Conservation (phyloP, 2,797 vertebrate genomes). For the Euphonia xanthogaster region DNA sequence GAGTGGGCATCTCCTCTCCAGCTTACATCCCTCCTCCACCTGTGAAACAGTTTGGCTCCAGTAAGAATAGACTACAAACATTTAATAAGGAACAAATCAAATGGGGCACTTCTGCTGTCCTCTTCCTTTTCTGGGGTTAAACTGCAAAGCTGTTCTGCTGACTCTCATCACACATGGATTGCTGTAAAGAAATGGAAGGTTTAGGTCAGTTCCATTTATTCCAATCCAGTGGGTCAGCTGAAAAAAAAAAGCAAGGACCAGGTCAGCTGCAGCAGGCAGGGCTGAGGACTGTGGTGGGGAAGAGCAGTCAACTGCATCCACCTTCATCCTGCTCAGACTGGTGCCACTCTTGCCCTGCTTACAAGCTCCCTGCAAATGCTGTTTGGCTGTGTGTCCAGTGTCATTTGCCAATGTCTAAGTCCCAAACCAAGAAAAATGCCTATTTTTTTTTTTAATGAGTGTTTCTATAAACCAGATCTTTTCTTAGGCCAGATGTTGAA, state of each 20-base stretch:
- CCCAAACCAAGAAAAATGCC: neutral
- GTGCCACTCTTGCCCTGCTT: neutral
- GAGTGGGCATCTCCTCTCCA: neutral
- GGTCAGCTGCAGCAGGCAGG: neutral
- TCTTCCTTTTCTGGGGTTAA: neutral
- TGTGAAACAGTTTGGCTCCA: neutral
- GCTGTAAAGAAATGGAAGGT: neutral
- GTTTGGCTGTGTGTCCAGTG: neutral
- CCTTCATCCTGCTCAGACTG: neutral
- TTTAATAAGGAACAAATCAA: neutral
- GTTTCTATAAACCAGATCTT: neutral
- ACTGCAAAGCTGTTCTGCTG: neutral
- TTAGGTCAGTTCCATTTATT: neutral
- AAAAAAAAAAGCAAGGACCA: neutral
- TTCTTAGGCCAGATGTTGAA: neutral
- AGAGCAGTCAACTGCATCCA: neutral
- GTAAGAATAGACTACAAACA: neutral
- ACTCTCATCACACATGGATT: neutral
- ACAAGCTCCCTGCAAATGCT: neutral
- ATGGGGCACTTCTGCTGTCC: neutral
- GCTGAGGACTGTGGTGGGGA: neutral
- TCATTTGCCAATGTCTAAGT: neutral
- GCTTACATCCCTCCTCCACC: neutral
- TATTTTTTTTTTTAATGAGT: neutral
- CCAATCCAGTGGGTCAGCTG: neutral